phyloP scores from a whole-genome alignment of 2,888 invertebrate genomes.

The Orchesellides sinensis region DNA sequence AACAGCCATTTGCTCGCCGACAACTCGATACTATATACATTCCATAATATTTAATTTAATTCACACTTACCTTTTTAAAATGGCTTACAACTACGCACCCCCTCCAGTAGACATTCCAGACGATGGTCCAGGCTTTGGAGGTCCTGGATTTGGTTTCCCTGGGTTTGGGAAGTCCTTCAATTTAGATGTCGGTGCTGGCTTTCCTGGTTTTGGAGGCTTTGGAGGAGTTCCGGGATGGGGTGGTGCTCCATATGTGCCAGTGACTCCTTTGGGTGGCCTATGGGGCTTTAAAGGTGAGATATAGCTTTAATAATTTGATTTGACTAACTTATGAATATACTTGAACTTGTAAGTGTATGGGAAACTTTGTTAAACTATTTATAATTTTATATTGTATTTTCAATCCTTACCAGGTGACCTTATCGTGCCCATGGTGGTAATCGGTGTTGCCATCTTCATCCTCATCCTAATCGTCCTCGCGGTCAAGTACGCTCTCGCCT shows the following conservation, averaged over 20 bases:
- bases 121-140: constrained; percentile 32
- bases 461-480: constrained; percentile 72
- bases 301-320: not conserved
- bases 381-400: not conserved
- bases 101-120: constrained; percentile 28
- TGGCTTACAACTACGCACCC: constrained; percentile 51
- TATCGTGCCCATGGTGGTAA: constrained; percentile 72
- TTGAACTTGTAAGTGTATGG: not conserved
- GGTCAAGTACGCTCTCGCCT: constrained; percentile 72
- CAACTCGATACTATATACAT: not conserved
- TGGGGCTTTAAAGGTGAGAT: constrained; percentile 70
- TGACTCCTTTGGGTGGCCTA: constrained; percentile 72
- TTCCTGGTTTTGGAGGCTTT: constrained; percentile 55
- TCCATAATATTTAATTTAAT: not conserved
- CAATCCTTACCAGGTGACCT: constrained; percentile 68
- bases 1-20: constrained; percentile 2
- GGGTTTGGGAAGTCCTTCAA: constrained; percentile 51
- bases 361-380: not conserved
- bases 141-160: constrained; percentile 24
- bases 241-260: constrained; percentile 71
- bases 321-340: not conserved
- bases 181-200: constrained; percentile 51
- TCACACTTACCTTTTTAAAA: not conserved
- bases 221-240: constrained; percentile 62
- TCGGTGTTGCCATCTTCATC: constrained; percentile 73